phyloP scores from a whole-genome alignment of 2,113 vertebrate genomes.

The Rhabdomys dilectus region DNA sequence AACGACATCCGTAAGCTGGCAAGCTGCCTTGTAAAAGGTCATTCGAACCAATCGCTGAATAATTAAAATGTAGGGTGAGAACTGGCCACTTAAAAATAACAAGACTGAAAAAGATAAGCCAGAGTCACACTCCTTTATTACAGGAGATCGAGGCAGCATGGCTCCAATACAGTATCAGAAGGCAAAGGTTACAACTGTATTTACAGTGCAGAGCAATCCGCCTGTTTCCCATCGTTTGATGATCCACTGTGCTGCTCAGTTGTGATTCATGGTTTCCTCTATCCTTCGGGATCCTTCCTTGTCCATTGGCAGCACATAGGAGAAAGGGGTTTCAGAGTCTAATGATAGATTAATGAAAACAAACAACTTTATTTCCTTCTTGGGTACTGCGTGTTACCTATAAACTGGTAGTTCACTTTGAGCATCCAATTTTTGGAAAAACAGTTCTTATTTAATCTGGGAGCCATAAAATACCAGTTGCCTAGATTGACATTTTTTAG shows the following conservation, averaged over 20 bases:
- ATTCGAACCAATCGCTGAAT: not conserved
- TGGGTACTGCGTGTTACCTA: not conserved
- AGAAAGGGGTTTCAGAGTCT: not conserved
- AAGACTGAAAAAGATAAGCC: slow-evolving; percentile 3
- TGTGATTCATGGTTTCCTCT: not conserved
- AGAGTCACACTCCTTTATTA: not conserved
- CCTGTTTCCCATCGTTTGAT: not conserved
- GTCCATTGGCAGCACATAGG: not conserved
- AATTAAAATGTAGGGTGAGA: slow-evolving; percentile 28
- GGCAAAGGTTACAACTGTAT: not conserved
- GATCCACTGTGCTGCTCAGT: not conserved
- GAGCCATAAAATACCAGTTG: not conserved
- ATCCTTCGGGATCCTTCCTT: slow-evolving; percentile 8
- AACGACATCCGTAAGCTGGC: not conserved
- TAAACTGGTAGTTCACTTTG: not conserved
- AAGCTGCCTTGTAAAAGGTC: slow-evolving; percentile 25
- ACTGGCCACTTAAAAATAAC: not conserved
- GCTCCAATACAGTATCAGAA: not conserved
- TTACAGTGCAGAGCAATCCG: not conserved
- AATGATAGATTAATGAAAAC: not conserved
- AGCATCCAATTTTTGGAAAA: slow-evolving; percentile 48
- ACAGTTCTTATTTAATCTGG: not conserved
- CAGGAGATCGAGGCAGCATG: too few species aligned
- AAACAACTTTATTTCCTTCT: not conserved
- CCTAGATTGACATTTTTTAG: not conserved